Conservation (phyloP, 2,888 invertebrate genomes). For the Rosalia funebris region DNA sequence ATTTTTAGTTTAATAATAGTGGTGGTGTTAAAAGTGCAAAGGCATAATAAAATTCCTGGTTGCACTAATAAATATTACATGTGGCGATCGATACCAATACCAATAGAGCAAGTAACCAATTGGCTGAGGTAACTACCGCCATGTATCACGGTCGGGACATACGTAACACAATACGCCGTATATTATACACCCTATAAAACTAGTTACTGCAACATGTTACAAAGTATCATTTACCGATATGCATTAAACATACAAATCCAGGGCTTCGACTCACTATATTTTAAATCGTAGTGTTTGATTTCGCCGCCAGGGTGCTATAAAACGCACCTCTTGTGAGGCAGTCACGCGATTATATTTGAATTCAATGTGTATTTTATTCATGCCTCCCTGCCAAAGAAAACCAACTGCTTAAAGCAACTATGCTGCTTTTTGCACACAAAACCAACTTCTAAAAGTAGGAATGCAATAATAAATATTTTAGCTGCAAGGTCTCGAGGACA, state of each 20-base stretch:
- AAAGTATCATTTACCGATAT: conserved; percentile 54
- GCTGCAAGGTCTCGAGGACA: conserved; percentile 4
- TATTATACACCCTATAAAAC: conserved; percentile 62
- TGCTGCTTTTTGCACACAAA: conserved; percentile 33
- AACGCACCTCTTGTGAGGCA: conserved; percentile 54
- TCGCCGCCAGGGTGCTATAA: conserved; percentile 58
- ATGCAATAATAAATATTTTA: conserved; percentile 9
- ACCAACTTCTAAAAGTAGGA: conserved; percentile 21
- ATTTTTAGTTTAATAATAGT: conserved; percentile 19
- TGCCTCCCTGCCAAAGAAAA: conserved; percentile 41
- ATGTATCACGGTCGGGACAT: conserved; percentile 59
- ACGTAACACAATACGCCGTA: conserved; percentile 62
- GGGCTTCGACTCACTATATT: conserved; percentile 48
- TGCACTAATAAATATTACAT: conserved; percentile 57
- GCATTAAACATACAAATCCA: conserved; percentile 51
- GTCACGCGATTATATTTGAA: conserved; percentile 60
- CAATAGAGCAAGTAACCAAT: conserved; percentile 53
- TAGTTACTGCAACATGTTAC: conserved; percentile 56
- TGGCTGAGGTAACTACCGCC: conserved; percentile 59
- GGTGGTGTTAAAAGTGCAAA: conserved; percentile 35
- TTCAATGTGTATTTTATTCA: conserved; percentile 57
- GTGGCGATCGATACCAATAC: conserved; percentile 49
- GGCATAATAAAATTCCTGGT: conserved; percentile 46
- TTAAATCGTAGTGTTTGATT: conserved; percentile 55
- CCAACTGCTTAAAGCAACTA: conserved; percentile 25